phyloP scores from a whole-genome alignment of 2,888 invertebrate species.

The Agrochola macilenta region DNA sequence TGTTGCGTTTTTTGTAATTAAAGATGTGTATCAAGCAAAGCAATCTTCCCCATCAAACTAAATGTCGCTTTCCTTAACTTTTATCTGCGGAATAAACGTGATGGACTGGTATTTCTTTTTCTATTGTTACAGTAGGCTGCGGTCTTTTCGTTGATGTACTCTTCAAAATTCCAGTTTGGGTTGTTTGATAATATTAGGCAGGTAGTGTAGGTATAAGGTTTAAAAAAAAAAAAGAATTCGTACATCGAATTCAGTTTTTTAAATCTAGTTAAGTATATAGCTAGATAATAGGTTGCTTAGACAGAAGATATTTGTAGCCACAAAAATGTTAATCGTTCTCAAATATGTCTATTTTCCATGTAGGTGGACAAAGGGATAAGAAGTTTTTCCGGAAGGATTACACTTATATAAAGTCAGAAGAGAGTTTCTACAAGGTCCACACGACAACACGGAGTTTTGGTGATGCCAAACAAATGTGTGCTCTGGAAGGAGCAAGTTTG shows the following conservation, averaged over 20 bases:
- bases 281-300: background rate
- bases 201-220: background rate
- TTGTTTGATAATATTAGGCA: background rate
- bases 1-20: background rate
- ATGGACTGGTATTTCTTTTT: background rate
- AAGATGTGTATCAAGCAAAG: background rate
- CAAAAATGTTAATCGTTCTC: background rate
- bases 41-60: background rate
- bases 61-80: background rate
- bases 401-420: constrained; percentile 71
- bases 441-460: constrained; percentile 76
- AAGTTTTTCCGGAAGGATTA: constrained; percentile 82
- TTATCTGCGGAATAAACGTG: background rate
- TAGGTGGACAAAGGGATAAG: constrained; percentile 75
- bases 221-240: background rate
- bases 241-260: background rate
- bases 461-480: constrained; percentile 77
- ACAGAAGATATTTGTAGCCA: background rate
- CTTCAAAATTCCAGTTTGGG: background rate
- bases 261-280: background rate
- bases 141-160: background rate
- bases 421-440: constrained; percentile 83
- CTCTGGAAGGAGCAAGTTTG: constrained; percentile 76
- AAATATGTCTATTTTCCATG: background rate
- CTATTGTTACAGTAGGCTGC: background rate